A percentile compares a stretch with the other conserved stretches of the same genome.
These are phyloP conservation scores for Quiscalus mexicanus DNA, from an alignment of 2,113 vertebrate genomes.

Conservation along the genomic window DNA sequence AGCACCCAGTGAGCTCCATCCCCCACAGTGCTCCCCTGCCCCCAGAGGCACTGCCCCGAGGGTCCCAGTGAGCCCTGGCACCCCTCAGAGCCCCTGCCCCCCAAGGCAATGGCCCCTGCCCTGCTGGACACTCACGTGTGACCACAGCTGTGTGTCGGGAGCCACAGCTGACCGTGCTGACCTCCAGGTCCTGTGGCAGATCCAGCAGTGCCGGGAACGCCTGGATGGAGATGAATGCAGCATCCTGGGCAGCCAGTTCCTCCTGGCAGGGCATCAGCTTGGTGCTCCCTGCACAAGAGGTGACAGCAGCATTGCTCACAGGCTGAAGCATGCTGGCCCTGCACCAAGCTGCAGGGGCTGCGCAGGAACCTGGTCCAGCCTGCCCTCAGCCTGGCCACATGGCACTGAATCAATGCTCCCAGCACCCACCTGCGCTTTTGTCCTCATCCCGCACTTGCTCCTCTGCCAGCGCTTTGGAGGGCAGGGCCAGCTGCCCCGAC, in stretches of 20 bases:
- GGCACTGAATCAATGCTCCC: background rate
- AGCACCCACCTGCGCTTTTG: background rate
- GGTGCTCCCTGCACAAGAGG: background rate
- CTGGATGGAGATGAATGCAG: constrained; percentile 87
- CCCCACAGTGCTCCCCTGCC: background rate
- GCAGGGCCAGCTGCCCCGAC: constrained; percentile 90
- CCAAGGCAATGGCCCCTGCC: too few species aligned
- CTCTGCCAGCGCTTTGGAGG: constrained; percentile 71
- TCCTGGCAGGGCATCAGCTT: accelerated
- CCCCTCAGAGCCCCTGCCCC: too few species aligned
- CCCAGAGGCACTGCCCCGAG: too few species aligned
- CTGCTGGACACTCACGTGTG: constrained; percentile 78
- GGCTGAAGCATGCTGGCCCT: accelerated
- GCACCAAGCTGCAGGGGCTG: accelerated
- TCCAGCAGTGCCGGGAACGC: constrained; percentile 91
- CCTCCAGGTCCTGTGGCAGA: constrained; percentile 76
- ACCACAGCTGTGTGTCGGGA: constrained; percentile 88
- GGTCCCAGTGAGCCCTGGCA: too few species aligned
- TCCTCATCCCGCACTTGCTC: background rate
- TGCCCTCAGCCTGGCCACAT: background rate
- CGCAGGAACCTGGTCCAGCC: background rate
- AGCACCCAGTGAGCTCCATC: accelerated
- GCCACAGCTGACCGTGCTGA: constrained; percentile 85
- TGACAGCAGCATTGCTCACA: accelerated
- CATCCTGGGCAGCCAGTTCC: accelerated